phyloP scores from a whole-genome alignment of 2,113 vertebrate genomes.

The Apus apus region DNA sequence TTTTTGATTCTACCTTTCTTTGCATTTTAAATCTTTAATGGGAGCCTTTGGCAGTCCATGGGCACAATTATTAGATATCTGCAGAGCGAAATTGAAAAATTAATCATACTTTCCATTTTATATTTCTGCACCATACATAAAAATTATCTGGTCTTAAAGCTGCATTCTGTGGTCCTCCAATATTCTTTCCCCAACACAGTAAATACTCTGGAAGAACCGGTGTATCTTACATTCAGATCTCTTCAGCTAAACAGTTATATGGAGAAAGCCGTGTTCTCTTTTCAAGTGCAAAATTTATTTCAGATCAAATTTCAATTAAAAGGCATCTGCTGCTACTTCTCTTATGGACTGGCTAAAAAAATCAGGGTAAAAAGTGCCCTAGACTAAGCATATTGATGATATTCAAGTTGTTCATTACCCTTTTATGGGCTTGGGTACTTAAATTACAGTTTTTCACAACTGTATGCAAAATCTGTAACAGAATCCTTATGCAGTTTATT shows the following conservation, averaged over 20 bases:
- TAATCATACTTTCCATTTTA: conserved; percentile 92
- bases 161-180: conserved; percentile 55
- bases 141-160: conserved; percentile 78
- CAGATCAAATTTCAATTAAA: conserved; percentile 80
- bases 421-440: conserved; percentile 75
- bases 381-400: conserved; percentile 70
- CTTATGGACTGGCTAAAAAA: conserved; percentile 60
- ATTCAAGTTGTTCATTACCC: conserved; percentile 75
- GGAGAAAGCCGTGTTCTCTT: conserved; percentile 55
- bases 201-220: conserved; percentile 43
- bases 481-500: conserved; percentile 73
- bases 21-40: conserved; percentile 98
- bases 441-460: conserved; percentile 79
- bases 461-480: conserved; percentile 78
- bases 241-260: conserved; percentile 63
- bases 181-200: conserved; percentile 41
- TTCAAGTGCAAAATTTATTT: conserved; percentile 76
- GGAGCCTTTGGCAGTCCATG: conserved; percentile 88
- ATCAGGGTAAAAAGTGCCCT: conserved; percentile 40
- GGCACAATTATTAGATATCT: conserved; percentile 96
- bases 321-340: conserved; percentile 69
- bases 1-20: conserved; percentile 92
- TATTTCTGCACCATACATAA: conserved; percentile 83
- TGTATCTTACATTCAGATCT: conserved; percentile 55
- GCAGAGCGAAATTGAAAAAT: conserved; percentile 97